Evolutionary conservation across 2,113 vertebrate species (phyloP), one percentile per base, ranked within the genome.

Genomic region (Bothrops jararaca): DNA sequence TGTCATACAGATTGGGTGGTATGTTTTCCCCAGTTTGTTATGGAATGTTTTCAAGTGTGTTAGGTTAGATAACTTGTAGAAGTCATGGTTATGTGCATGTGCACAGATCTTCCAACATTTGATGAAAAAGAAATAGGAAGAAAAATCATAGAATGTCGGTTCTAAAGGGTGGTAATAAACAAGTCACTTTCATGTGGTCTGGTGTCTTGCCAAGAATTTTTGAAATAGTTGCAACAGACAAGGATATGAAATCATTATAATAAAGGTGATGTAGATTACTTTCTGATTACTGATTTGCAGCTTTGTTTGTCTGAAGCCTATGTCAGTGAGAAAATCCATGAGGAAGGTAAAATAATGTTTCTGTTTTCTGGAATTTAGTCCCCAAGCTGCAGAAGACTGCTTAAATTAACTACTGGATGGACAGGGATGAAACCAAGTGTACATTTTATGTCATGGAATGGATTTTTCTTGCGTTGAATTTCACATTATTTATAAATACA

Each of bases 11-110:
- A 80, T 26, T 24, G 48, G 89, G 92, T 1, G 6, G 89, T 91
- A 80, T 89, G 60, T 89, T 89, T 80, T 89, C 6, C 52, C 91
- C 64, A 74, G 50, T 64, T 90, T 42, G 26, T 90, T 60, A 29
- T 89, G 88, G 88, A 86, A 86, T 60, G 74, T 90, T 85, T 90
- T 90, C 45, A 90, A 86, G 54, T 90, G 50, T 93, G 34, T 69
- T 26, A 86, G 85, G 45, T 89, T n/a, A 89, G 91, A 3, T 23
- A 6, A 3, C n/a, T 18, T 34, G 9, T 50, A 85, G 69, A 89
- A 80, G 29, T 24, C 20, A 87, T 87, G 29, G 2, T 34, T 86
- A 56, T 85, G 42, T 86, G 45, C 50, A 58, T 48, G 42, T 86
- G 56, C 52, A 85, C 53, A 34, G 24, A 56, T 85, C 42, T 45